Evolutionary conservation across 2,888 invertebrate species (phyloP), one percentile per base, ranked within the genome.

Genomic region (Harpalus rubripes): DNA sequence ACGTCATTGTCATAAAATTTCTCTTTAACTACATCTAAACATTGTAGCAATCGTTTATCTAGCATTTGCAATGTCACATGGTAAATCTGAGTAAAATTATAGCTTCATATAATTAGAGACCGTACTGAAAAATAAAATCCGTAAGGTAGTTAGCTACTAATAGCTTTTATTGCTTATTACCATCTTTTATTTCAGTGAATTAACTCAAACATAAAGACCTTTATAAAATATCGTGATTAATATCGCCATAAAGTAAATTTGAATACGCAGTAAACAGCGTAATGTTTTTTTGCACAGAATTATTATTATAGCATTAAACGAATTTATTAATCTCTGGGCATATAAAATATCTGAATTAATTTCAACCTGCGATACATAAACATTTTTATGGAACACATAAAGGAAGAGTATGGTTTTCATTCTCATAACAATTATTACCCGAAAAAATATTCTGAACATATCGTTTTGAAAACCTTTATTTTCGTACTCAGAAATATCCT

Each of bases 231-330:
- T 52, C 10, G 16, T 76, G 76, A 76, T 76, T 76, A 76, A 76
- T 76, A 76, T 76, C 76, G 44, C 10, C 52, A 76, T 76, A 76
- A 76, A 76, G 22, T 56, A 76, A 76, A 76, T 76, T 76, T 76
- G 76, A 76, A 76, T 76, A 76, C 22, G 76, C 56, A 76, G 15
- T 76, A 76, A 76, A 76, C 52, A 52, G 76, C 56, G 52, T 76
- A 39, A 76, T 76, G 76, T 76, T 76, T 76, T 74, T 76, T 76
- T 52, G 56, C 76, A 76, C 52, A 56, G 18, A 52, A 52, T 76
- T 52, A 76, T 76, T 76, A 76, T 76, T 76, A n/a, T 56, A 16
- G 16, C 16, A 76, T 76, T 52, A 76, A 76, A 76, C 8, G 39
- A 76, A 76, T 76, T 76, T 76, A 76, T 76, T 76, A 76, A 52